These are phyloP conservation scores for Archivesica marissinica DNA, from an alignment of 1,140 invertebrate genomes.

Conservation along the genomic window DNA sequence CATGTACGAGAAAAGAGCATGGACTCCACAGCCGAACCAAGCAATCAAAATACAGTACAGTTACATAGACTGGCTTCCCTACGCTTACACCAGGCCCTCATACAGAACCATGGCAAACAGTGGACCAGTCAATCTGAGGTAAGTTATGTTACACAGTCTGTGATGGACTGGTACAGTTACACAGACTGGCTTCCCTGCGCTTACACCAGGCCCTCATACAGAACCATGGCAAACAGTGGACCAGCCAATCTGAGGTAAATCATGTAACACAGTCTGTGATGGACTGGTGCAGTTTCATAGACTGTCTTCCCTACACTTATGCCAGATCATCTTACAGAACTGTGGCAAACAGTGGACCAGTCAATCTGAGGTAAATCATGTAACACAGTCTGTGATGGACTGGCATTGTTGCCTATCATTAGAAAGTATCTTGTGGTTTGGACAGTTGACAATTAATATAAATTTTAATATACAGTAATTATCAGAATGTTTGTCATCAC, in stretches of 20 bases:
- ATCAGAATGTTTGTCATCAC: no score
- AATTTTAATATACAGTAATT: no score
- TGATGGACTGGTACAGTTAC: no score
- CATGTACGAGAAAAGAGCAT: constrained; percentile 58
- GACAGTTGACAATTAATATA: no score
- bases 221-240: constrained; percentile 65
- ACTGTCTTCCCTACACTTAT: no score
- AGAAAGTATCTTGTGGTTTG: no score
- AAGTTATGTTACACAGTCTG: not conserved
- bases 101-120: constrained; percentile 67
- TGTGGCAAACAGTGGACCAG: constrained; percentile 67
- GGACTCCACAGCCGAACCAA: constrained; percentile 33
- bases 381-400: not conserved
- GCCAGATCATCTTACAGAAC: constrained; percentile 62
- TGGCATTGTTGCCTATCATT: no score
- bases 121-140: constrained; percentile 65
- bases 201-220: constrained; percentile 68
- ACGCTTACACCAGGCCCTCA: constrained; percentile 67
- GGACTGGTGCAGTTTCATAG: no score
- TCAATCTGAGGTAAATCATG: constrained; percentile 48
- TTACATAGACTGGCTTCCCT: constrained; percentile 68
- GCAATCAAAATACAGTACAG: constrained; percentile 21
- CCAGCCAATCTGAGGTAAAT: constrained; percentile 46
- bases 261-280: no score
- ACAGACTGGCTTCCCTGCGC: constrained; percentile 67